These are phyloP conservation scores for Nomada lathburiana DNA, from an alignment of 2,888 invertebrate genomes.

Conservation along the genomic window DNA sequence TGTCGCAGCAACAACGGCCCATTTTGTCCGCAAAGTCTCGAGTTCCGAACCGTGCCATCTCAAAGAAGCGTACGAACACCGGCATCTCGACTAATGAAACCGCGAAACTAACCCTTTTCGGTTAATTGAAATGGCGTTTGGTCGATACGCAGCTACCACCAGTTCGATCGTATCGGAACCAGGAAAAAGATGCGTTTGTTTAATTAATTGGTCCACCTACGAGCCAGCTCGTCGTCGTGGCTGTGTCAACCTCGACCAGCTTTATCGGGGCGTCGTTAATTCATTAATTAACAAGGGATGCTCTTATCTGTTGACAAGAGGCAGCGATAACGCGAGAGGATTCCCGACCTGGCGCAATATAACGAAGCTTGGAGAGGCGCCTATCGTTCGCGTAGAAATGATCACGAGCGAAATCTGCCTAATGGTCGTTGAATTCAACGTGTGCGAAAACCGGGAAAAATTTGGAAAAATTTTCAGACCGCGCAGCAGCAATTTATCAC, in stretches of 20 bases:
- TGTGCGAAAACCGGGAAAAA: background rate
- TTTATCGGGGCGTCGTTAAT: constrained; percentile 60
- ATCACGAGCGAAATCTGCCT: too few relatives aligned
- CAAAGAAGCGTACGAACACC: constrained; percentile 11
- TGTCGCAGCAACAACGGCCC: background rate
- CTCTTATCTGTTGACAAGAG: constrained; percentile 49
- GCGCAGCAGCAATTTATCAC: background rate
- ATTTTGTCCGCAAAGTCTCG: background rate
- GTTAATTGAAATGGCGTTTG: constrained; percentile 30
- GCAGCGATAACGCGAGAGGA: constrained; percentile 55
- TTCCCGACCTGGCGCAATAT: constrained; percentile 55
- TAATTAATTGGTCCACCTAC: constrained; percentile 27
- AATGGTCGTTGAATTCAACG: too few relatives aligned
- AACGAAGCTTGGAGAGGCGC: too few relatives aligned
- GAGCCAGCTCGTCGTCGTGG: background rate
- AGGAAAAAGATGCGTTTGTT: constrained; percentile 20
- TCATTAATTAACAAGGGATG: constrained; percentile 53
- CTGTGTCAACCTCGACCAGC: background rate
- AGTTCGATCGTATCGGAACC: constrained; percentile 20
- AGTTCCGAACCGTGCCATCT: background rate
- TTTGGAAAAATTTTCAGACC: background rate
- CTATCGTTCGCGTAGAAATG: too few relatives aligned
- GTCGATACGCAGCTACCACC: background rate
- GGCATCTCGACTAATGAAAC: constrained; percentile 26
- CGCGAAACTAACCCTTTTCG: constrained; percentile 37